Conservation (phyloP, 2,888 invertebrate species). For the Tineola bisselliella region DNA sequence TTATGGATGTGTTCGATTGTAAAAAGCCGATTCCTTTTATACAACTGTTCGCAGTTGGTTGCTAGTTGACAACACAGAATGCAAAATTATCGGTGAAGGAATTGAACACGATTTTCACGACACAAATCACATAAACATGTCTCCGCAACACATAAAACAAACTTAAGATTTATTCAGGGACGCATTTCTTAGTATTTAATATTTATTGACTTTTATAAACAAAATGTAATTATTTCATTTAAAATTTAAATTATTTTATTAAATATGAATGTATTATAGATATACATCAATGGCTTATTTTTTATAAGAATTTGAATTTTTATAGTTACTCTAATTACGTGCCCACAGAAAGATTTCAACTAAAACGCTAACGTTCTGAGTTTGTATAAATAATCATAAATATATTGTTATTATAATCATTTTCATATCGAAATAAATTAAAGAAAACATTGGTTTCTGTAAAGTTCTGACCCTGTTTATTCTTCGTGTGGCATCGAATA, state of each 20-base stretch:
- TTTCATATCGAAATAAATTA: neutral
- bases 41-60: neutral
- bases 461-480: neutral
- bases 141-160: slow-evolving; percentile 16
- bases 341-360: no score
- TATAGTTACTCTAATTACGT: no score
- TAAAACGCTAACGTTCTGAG: no score
- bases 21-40: neutral
- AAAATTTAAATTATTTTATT: no score
- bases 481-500: slow-evolving; percentile 11
- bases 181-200: slow-evolving; percentile 3
- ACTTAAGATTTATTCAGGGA: slow-evolving; percentile 15
- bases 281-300: no score
- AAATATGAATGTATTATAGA: no score
- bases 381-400: neutral
- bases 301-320: no score
- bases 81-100: slow-evolving; percentile 2
- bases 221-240: no score
- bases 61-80: slow-evolving; percentile 6
- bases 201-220: neutral
- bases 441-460: neutral
- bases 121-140: slow-evolving; percentile 16
- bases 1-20: neutral
- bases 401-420: neutral
- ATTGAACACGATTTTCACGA: slow-evolving; percentile 10